Conservation (phyloP, 1,140 invertebrate genomes). For the Microplitis mediator region DNA sequence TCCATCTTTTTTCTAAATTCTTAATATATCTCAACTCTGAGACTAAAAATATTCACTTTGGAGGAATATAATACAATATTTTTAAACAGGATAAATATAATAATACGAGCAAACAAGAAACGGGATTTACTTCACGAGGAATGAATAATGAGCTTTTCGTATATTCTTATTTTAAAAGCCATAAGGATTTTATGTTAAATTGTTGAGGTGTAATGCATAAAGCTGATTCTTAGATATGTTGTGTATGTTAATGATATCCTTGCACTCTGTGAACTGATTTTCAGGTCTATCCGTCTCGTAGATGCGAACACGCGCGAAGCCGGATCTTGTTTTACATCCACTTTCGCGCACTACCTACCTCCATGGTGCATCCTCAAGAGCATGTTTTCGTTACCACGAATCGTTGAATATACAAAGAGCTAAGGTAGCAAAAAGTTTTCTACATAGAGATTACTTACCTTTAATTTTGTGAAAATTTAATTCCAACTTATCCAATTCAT, state of each 20-base stretch:
- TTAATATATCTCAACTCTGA: no score
- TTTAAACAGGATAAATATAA: no score
- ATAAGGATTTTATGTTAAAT: neutral
- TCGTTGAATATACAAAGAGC: constrained; percentile 13
- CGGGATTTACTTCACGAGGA: neutral
- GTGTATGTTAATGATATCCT: constrained; percentile 23
- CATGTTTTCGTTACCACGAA: constrained; percentile 6
- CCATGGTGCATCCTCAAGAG: neutral
- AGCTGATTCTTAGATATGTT: neutral
- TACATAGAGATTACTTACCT: neutral
- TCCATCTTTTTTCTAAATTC: no score
- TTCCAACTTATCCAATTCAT: neutral
- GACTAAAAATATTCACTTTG: no score
- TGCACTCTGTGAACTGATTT: constrained; percentile 11
- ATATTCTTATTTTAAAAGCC: neutral
- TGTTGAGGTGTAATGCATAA: neutral
- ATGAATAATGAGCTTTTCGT: neutral
- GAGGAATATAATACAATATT: no score
- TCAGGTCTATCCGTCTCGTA: constrained; percentile 3
- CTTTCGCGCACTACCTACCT: neutral
- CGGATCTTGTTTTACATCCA: constrained; percentile 23
- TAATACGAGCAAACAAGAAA: neutral
- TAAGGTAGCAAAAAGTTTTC: neutral
- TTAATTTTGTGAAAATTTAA: neutral
- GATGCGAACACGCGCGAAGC: constrained; percentile 7